Base-by-base conservation (phyloP, 2,113 vertebrate species). In the Tragelaphus scriptus region DNA sequence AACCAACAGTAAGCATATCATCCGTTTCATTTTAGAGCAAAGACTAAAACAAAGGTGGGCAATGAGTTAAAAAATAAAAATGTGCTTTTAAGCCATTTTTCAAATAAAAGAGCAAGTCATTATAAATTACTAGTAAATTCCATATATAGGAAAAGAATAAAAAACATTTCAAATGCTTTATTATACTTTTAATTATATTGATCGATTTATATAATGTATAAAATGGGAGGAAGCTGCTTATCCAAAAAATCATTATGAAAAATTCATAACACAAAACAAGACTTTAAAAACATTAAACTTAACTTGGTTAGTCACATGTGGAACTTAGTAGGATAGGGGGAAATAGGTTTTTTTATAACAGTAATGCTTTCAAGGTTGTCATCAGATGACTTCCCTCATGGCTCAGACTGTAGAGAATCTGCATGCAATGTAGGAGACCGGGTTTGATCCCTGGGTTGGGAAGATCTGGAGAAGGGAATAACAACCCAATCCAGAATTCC, bases 261-360 rank as follows among this genome's bases (percentile, higher is more conserved):
- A 80, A 79, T 79, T 90, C 5, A 0, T 79, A 87, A 94, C 28
- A 85, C 16, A 58, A 91, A 94, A 82, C 40, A 94, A 95, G 14
- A 97, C n/a, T 40, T 40, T 40, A 97, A 95, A 91, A 81, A 61
- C 49, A 84, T 61, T 93, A 82, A 81, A 86, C 55, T 91, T 88
- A 51, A 91, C 21, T 17, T 53, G 15, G 15, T 84, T 59, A 92
- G 5, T 68, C 63, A 85, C 4, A 36, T 36, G 13, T 65, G 85
- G 9, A 95, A 86, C 21, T 88, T 85, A n/a, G 25, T 8, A 55
- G 30, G n/a, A 61, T 53, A 26, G n/a, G 25, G 5, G 11, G 47
- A 97, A 95, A 87, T 5, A 61, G 17, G 25, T 16, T 79, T 94
- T 80, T 80, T 79, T 90, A 15, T 53, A 75, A 89, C 51, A n/a